These are phyloP conservation scores for Cantharis rustica DNA, from an alignment of 2,888 invertebrate species.

Conservation along the genomic window DNA sequence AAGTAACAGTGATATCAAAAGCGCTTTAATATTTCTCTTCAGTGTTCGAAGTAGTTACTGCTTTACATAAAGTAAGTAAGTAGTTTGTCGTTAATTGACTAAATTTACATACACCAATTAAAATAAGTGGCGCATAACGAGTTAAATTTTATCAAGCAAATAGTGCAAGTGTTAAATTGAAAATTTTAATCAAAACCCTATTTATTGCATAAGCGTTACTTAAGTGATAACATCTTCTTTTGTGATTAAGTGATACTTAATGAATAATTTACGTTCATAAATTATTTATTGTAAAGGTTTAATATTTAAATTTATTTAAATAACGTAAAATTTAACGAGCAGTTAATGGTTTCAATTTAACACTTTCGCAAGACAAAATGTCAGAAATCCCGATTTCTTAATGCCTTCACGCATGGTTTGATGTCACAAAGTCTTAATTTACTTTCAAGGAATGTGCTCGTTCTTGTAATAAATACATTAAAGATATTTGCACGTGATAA, in stretches of 20 bases:
- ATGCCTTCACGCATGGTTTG: background rate
- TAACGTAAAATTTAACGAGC: background rate
- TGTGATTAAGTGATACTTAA: background rate
- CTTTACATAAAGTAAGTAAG: constrained; percentile 15
- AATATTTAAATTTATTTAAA: background rate
- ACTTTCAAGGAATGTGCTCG: background rate
- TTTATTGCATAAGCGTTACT: background rate
- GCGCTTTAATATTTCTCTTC: constrained; percentile 10
- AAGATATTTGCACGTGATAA: background rate
- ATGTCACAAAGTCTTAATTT: background rate
- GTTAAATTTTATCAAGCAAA: constrained; percentile 5
- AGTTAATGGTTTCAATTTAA: background rate
- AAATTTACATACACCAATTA: constrained; percentile 1
- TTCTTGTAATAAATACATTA: background rate
- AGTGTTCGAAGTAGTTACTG: constrained; percentile 7
- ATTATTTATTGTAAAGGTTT: background rate
- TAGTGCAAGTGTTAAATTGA: background rate
- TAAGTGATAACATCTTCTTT: background rate
- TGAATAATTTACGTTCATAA: background rate
- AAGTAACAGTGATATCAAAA: constrained; percentile 12
- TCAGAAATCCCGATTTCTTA: background rate
- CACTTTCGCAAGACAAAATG: background rate
- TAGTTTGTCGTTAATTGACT: background rate
- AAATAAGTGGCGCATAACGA: constrained; percentile 6
- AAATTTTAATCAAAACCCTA: background rate